phyloP scores from a whole-genome alignment of 2,888 invertebrate species.

The Leptinotarsa tumamoca region DNA sequence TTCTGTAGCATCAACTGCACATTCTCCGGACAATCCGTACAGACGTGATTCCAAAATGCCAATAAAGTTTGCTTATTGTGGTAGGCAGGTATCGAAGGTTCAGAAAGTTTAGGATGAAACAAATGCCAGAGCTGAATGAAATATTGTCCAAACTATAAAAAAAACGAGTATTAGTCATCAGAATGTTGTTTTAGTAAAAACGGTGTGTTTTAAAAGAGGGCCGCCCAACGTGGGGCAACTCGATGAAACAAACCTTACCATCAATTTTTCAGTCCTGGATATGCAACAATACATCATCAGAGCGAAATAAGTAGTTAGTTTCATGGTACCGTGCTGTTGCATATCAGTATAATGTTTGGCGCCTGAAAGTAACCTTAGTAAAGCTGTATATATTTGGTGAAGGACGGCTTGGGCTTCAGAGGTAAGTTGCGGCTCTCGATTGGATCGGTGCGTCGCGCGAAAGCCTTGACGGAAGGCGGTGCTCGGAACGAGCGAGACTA shows the following conservation, averaged over 20 bases:
- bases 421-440: constrained; percentile 68
- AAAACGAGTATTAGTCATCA: constrained; percentile 9
- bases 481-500: constrained; percentile 92
- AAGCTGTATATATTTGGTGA: constrained; percentile 79
- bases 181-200: too few relatives aligned
- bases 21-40: constrained; percentile 93
- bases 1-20: constrained; percentile 89
- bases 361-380: constrained; percentile 81
- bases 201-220: background rate
- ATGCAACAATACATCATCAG: constrained; percentile 92
- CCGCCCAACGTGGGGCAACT: background rate
- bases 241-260: constrained; percentile 72
- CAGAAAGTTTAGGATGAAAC: constrained; percentile 93
- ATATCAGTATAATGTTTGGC: constrained; percentile 90
- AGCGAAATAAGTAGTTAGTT: constrained; percentile 92
- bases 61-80: constrained; percentile 95
- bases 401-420: constrained; percentile 70
- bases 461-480: constrained; percentile 91
- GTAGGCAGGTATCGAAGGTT: constrained; percentile 94
- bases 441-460: constrained; percentile 72
- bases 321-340: constrained; percentile 88
- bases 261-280: constrained; percentile 89
- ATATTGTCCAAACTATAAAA: constrained; percentile 87
- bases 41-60: constrained; percentile 94
- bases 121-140: constrained; percentile 93